Conservation (phyloP, 2,797 vertebrate genomes). For the Echiichthys vipera region DNA sequence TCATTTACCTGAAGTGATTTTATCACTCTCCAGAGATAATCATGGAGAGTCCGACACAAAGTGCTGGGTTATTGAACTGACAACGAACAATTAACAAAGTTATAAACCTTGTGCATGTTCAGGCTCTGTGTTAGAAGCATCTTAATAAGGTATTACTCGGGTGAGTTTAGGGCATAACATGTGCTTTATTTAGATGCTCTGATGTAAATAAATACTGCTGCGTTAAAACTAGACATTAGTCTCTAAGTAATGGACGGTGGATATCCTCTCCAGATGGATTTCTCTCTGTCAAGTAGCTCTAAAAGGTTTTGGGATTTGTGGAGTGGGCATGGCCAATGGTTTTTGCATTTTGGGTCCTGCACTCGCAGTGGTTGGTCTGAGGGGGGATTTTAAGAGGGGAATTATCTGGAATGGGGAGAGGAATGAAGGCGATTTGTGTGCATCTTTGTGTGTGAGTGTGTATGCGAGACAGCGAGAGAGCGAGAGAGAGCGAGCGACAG, state of each 20-base stretch:
- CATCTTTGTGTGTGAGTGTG: conserved; percentile 52
- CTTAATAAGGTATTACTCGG: conserved; percentile 68
- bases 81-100: conserved; percentile 80
- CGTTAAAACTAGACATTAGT: conserved; percentile 79
- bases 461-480: conserved; percentile 25
- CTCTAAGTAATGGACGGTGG: conserved; percentile 78
- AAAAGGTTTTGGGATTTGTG: conserved; percentile 84
- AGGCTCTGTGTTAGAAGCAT: conserved; percentile 25
- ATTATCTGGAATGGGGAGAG: conserved; percentile 78
- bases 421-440: conserved; percentile 78
- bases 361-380: conserved; percentile 77
- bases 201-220: conserved; percentile 78
- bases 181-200: conserved; percentile 71
- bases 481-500: conserved; percentile 24
- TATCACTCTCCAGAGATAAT: conserved; percentile 84
- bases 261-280: conserved; percentile 81
- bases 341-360: conserved; percentile 76
- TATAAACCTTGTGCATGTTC: conserved; percentile 59
- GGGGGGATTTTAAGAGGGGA: conserved; percentile 80
- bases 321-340: conserved; percentile 74
- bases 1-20: conserved; percentile 87
- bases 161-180: conserved; percentile 34
- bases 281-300: conserved; percentile 83
- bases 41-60: conserved; percentile 77
- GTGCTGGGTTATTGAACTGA: conserved; percentile 75